These are phyloP conservation scores for Uloborus plumipes DNA, from an alignment of 2,888 invertebrate genomes.

Conservation along the genomic window DNA sequence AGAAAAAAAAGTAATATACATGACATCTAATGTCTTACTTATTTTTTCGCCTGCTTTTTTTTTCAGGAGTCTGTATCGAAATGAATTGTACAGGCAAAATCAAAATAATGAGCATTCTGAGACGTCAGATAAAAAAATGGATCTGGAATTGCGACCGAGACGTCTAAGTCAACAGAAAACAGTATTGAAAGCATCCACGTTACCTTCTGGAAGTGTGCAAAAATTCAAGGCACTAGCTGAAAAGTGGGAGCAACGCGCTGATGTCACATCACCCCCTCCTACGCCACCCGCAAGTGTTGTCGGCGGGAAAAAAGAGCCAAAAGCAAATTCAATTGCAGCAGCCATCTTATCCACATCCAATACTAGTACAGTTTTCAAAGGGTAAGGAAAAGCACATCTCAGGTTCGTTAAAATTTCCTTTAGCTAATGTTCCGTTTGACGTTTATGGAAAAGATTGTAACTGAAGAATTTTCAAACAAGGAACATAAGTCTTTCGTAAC, in stretches of 20 bases:
- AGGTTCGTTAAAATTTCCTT: too few relatives aligned
- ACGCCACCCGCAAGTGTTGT: constrained; percentile 32
- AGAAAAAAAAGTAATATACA: too few relatives aligned
- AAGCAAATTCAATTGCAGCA: constrained; percentile 9
- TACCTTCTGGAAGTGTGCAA: constrained; percentile 65
- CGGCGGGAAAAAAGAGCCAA: constrained; percentile 14
- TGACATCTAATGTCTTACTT: too few relatives aligned
- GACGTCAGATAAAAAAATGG: background rate
- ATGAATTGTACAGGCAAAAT: background rate
- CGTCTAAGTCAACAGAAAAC: constrained; percentile 65
- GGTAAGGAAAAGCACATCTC: constrained; percentile 2
- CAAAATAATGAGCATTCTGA: constrained; percentile 4
- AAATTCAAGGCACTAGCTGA: constrained; percentile 71
- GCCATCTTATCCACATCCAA: constrained; percentile 8
- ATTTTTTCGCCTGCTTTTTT: background rate
- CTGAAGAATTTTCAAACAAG: too few relatives aligned
- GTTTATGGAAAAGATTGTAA: too few relatives aligned
- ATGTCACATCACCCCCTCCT: constrained; percentile 62
- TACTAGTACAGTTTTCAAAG: constrained; percentile 28
- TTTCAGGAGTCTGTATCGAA: background rate
- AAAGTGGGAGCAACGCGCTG: constrained; percentile 70
- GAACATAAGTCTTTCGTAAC: too few relatives aligned
- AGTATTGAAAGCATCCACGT: constrained; percentile 58
- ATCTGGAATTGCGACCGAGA: constrained; percentile 59
- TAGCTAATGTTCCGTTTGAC: too few relatives aligned